These are phyloP conservation scores for Moxostoma hubbsi DNA, from an alignment of 2,797 vertebrate genomes.

Conservation along the genomic window DNA sequence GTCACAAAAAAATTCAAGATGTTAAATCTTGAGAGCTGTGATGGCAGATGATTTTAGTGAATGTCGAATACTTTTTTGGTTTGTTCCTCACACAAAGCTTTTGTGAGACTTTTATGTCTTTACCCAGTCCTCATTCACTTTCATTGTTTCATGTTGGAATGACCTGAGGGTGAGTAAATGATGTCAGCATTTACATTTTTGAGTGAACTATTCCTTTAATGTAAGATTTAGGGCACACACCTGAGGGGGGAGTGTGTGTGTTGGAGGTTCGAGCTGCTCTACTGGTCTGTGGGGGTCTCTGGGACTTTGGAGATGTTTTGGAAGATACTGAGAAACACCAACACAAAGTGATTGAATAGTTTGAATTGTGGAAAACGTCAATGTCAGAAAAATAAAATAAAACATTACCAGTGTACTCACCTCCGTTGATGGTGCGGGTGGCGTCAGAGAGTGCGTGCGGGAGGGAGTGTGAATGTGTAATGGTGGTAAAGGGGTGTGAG, in stretches of 20 bases:
- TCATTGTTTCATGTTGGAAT: neutral
- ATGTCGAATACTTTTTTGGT: too few species aligned
- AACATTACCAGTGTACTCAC: constrained; percentile 44
- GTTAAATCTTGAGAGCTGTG: too few species aligned
- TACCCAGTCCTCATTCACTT: too few species aligned
- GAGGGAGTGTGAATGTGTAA: constrained; percentile 65
- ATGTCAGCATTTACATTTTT: too few species aligned
- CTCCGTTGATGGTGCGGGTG: constrained; percentile 69
- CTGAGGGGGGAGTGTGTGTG: constrained; percentile 67
- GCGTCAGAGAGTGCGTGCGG: constrained; percentile 67
- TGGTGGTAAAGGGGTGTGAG: constrained; percentile 46
- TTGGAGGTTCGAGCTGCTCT: constrained; percentile 74
- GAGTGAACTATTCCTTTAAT: too few species aligned
- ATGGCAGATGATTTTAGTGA: too few species aligned
- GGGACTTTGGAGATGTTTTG: constrained; percentile 86
- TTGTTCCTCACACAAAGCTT: too few species aligned
- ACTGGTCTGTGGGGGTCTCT: constrained; percentile 77
- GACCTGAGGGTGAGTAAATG: too few species aligned
- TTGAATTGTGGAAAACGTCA: neutral
- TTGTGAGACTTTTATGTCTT: too few species aligned
- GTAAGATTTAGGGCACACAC: constrained; percentile 25
- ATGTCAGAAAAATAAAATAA: neutral
- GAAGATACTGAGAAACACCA: constrained; percentile 72
- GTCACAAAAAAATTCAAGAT: too few species aligned
- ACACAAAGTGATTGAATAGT: neutral